Evolutionary conservation across 2,113 vertebrate species (phyloP).

Genomic region (Sylvilagus bachmani): DNA sequence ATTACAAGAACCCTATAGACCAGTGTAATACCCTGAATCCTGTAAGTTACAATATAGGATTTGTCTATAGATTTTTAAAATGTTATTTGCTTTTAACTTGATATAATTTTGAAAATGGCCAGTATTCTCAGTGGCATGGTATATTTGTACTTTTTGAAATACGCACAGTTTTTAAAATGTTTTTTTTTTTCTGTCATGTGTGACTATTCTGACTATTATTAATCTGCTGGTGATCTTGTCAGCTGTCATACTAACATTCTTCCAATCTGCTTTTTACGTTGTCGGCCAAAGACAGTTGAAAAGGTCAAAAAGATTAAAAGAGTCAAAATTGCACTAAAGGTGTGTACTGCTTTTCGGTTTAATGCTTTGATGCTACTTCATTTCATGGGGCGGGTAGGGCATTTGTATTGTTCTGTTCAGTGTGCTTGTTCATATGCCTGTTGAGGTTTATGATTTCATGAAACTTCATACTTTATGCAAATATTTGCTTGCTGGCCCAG

Average conservation of each 20-base stretch:
- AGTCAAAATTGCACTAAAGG: constrained; percentile 99
- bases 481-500: constrained; percentile 87
- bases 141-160: constrained; percentile 65
- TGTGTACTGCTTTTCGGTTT: constrained; percentile 97
- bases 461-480: constrained; percentile 82
- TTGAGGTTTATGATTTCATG: constrained; percentile 81
- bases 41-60: constrained; percentile 90
- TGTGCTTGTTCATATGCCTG: constrained; percentile 86
- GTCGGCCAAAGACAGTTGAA: constrained; percentile 99
- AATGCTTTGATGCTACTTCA: constrained; percentile 90
- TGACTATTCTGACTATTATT: constrained; percentile 92
- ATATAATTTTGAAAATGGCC: constrained; percentile 65
- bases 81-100: constrained; percentile 61
- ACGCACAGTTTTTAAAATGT: constrained; percentile 71
- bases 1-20: constrained; percentile 99
- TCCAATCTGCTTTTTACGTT: constrained; percentile 95
- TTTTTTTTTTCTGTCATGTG: constrained; percentile 80
- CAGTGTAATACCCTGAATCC: constrained; percentile 99
- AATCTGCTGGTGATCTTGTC: constrained; percentile 93
- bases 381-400: constrained; percentile 86
- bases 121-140: constrained; percentile 70
- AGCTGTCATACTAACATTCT: constrained; percentile 97
- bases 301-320: constrained; percentile 99
- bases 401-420: constrained; percentile 83
- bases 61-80: constrained; percentile 26